Conservation (phyloP, 2,113 vertebrate genomes). For the Salvelinus fontinalis region DNA sequence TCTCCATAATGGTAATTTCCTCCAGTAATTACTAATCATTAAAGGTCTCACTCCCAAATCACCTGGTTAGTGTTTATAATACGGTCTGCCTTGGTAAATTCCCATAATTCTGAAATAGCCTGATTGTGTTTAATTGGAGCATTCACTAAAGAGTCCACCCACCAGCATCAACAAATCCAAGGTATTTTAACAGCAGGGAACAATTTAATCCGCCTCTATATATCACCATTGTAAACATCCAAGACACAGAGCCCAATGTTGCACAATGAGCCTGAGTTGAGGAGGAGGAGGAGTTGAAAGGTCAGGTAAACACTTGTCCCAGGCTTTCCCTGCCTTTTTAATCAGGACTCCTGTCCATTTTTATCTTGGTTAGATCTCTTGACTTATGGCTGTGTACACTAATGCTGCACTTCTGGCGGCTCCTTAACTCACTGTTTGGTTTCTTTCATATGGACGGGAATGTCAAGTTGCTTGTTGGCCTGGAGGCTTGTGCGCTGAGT, state of each 20-base stretch:
- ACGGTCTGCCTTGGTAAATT: background rate
- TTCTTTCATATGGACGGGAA: conserved; percentile 26
- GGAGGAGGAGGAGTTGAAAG: conserved; percentile 29
- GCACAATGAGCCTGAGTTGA: conserved; percentile 17
- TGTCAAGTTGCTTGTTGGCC: conserved; percentile 22
- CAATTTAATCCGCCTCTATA: conserved; percentile 21
- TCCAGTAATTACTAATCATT: background rate
- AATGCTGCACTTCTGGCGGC: conserved; percentile 1
- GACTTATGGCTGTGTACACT: conserved; percentile 2
- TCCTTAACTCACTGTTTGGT: conserved; percentile 26
- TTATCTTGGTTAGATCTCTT: background rate
- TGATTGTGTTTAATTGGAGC: conserved; percentile 28
- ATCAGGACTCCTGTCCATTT: background rate
- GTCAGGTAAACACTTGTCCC: conserved; percentile 51
- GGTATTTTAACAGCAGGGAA: conserved; percentile 44
- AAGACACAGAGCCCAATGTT: conserved; percentile 19
- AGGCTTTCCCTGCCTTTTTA: background rate
- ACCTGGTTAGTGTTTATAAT: conserved; percentile 17
- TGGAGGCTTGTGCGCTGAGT: conserved; percentile 3
- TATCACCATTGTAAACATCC: conserved; percentile 38
- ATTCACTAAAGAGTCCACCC: conserved; percentile 20
- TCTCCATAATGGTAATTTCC: conserved; percentile 15
- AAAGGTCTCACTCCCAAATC: conserved; percentile 10
- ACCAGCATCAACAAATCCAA: conserved; percentile 44
- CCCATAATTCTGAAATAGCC: conserved; percentile 7